These are phyloP conservation scores for Rhabdomys pumilio DNA, from an alignment of 2,797 vertebrate species.

Conservation along the genomic window DNA sequence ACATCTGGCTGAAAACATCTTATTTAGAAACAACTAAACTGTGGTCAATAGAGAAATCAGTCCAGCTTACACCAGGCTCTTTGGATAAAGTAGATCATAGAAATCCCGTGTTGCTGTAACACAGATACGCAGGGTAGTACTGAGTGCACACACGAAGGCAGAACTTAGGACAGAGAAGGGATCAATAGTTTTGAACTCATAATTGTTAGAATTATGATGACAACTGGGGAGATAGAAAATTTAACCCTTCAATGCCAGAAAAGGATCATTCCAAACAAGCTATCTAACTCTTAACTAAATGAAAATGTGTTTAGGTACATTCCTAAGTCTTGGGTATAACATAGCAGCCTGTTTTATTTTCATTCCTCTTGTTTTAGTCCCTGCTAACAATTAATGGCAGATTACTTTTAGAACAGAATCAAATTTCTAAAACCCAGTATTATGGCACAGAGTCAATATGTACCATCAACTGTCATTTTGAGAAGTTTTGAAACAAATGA, in stretches of 20 bases:
- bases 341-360: constrained; percentile 72
- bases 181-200: constrained; percentile 84
- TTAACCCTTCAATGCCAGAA: constrained; percentile 84
- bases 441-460: neutral
- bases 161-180: constrained; percentile 81
- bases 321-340: constrained; percentile 76
- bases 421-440: constrained; percentile 55
- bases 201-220: constrained; percentile 83
- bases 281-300: constrained; percentile 82
- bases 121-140: constrained; percentile 79
- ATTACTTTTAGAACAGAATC: constrained; percentile 54
- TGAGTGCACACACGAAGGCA: constrained; percentile 79
- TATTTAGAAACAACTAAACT: constrained; percentile 93
- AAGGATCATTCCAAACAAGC: constrained; percentile 76
- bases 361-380: constrained; percentile 64
- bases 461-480: neutral
- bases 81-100: constrained; percentile 89
- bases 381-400: constrained; percentile 29
- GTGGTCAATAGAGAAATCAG: constrained; percentile 93
- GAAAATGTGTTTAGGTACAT: constrained; percentile 82
- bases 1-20: constrained; percentile 92
- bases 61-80: constrained; percentile 90
- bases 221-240: constrained; percentile 81
- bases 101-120: constrained; percentile 74
- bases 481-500: constrained; percentile 47